Base-by-base conservation (phyloP, 1,140 invertebrate genomes). In the Zaprionus davidi region DNA sequence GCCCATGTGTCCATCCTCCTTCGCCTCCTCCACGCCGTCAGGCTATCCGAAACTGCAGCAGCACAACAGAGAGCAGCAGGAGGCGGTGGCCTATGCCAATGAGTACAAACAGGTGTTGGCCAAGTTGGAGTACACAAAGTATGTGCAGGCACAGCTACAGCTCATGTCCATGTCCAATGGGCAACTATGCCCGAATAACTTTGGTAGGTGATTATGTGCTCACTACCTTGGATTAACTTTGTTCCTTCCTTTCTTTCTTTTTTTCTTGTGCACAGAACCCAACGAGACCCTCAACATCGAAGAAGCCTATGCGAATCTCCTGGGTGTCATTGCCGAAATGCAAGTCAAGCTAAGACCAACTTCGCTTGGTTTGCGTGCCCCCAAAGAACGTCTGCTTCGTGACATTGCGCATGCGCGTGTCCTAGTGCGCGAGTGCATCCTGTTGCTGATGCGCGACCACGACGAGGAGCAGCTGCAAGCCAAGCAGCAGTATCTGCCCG, bases 101-200 rank as follows among this genome's bases (percentile, higher is more conserved):
- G 85, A 88, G 38, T 88, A 88, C 36, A 76, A 79, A 36, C 66
- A 85, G 67, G 76, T 90, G 34, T 34, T 88, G 85, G 86, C 79
- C 57, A 88, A 88, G 11, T 36, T 88, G 28, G 85, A 88, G 67
- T 81, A 79, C 49, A 90, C 85, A 17, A 84, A 74, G 53, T 79
- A 75, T 58, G 60, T 85, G 59, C 86, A 90, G 64, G 67, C 78
- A 0, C 81, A 88, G 41, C 63, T 88, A 7, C 81, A 88, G 34
- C 56, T 81, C 5, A 74, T 90, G 70, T 69, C 71, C 5, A 7
- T 58, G 31, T 22, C 46, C 1, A 79, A 60, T 44, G 56, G 56
- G 1, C n/a, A 38, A 17, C 41, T 51, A 4, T 20, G 46, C 17
- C 20, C 46, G 11, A 51, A 4, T 51, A 51, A 51, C 46, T 51